These are phyloP conservation scores for Nemapogon koenigi DNA, from an alignment of 2,888 invertebrate genomes.

Conservation along the genomic window DNA sequence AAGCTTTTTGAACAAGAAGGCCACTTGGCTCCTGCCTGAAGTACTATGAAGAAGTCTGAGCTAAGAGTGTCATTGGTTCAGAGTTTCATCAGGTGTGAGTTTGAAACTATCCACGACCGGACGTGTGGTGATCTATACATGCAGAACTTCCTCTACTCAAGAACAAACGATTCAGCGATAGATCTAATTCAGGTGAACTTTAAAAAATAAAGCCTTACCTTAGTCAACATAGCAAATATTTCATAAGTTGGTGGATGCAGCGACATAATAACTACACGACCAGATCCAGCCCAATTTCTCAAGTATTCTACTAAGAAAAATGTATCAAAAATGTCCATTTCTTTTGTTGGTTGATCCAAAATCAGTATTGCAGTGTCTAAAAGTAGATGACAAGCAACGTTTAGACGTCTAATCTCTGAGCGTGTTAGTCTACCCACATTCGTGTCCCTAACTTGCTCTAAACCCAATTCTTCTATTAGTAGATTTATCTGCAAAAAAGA, in stretches of 20 bases:
- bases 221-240: conserved; percentile 91
- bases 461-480: conserved; percentile 88
- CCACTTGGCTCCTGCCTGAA: too few species aligned
- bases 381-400: conserved; percentile 88
- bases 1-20: too few species aligned
- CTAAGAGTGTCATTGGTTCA: too few species aligned
- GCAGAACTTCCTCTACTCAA: too few species aligned
- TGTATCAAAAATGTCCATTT: conserved; percentile 94
- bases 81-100: too few species aligned
- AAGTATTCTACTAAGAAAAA: conserved; percentile 94
- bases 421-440: conserved; percentile 85
- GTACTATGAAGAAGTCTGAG: too few species aligned
- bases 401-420: conserved; percentile 85
- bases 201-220: conserved; percentile 38
- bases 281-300: conserved; percentile 85
- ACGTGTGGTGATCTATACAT: too few species aligned
- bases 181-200: too few species aligned
- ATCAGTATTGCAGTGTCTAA: conserved; percentile 87
- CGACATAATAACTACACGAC: conserved; percentile 87
- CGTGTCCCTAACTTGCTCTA: conserved; percentile 88
- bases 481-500: conserved; percentile 82
- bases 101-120: too few species aligned
- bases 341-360: conserved; percentile 86
- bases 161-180: too few species aligned
- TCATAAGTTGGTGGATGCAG: conserved; percentile 95